These are phyloP conservation scores for Prenolepis imparis DNA, from an alignment of 2,888 invertebrate genomes.

Conservation along the genomic window DNA sequence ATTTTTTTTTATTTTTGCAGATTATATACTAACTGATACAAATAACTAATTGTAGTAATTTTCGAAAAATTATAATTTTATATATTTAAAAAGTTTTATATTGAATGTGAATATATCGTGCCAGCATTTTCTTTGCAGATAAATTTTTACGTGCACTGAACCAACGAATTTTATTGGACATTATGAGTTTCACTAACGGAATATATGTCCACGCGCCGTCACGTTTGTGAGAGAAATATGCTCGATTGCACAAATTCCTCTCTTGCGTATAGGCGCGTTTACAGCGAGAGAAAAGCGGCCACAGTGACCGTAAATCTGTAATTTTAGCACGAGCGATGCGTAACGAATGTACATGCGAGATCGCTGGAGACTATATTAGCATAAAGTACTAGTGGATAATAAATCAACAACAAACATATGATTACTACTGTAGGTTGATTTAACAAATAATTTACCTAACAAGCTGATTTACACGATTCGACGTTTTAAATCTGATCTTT, in stretches of 20 bases:
- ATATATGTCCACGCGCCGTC: slow-evolving; percentile 18
- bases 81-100: slow-evolving; percentile 32
- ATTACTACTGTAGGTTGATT: background rate
- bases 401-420: slow-evolving; percentile 23
- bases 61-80: slow-evolving; percentile 20
- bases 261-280: slow-evolving; percentile 36
- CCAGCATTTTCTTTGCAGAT: slow-evolving; percentile 20
- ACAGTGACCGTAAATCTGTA: slow-evolving; percentile 48
- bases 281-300: slow-evolving; percentile 49
- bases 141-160: slow-evolving; percentile 20
- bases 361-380: slow-evolving; percentile 19
- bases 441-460: slow-evolving; percentile 1
- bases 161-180: slow-evolving; percentile 33
- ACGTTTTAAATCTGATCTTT: background rate
- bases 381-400: slow-evolving; percentile 19
- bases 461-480: background rate
- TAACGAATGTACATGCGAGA: slow-evolving; percentile 13
- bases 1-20: background rate
- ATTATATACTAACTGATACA: background rate
- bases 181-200: slow-evolving; percentile 16
- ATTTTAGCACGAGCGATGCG: slow-evolving; percentile 42
- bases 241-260: slow-evolving; percentile 23
- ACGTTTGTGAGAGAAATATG: slow-evolving; percentile 27
- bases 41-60: slow-evolving; percentile 2
- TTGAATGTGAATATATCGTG: background rate